These are phyloP conservation scores for Phoeniculus purpureus DNA, from an alignment of 2,797 vertebrate species.

Conservation along the genomic window DNA sequence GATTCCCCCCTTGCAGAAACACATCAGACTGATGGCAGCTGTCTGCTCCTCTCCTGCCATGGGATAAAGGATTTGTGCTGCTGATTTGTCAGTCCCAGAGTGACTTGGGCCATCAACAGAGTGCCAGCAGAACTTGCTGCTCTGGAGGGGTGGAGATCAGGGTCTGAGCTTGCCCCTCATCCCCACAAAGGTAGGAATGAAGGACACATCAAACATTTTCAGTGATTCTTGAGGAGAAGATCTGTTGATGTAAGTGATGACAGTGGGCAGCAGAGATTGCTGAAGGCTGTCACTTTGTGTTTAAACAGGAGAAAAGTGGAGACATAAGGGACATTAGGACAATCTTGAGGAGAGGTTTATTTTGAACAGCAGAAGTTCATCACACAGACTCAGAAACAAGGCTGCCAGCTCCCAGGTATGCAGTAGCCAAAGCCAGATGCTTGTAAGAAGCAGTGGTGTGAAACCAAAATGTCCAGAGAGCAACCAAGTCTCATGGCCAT, in stretches of 20 bases:
- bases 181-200: not conserved
- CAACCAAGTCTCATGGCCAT: not conserved
- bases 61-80: not conserved
- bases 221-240: not conserved
- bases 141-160: not conserved
- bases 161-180: not conserved
- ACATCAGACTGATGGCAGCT: not conserved
- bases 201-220: not conserved
- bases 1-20: not conserved
- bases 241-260: accelerated
- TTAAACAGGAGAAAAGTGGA: not conserved
- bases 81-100: not conserved
- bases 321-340: not conserved
- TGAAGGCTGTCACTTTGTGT: not conserved
- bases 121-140: not conserved
- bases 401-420: not conserved
- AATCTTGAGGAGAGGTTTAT: not conserved
- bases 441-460: not conserved
- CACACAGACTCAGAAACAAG: not conserved
- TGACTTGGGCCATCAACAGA: not conserved
- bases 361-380: not conserved
- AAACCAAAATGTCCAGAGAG: not conserved
- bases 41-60: not conserved
- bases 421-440: not conserved
- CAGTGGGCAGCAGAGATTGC: not conserved